Evolutionary conservation across 2,888 invertebrate genomes (phyloP), one percentile per base, ranked within the genome.

Genomic region (Falcaria lacertinaria): DNA sequence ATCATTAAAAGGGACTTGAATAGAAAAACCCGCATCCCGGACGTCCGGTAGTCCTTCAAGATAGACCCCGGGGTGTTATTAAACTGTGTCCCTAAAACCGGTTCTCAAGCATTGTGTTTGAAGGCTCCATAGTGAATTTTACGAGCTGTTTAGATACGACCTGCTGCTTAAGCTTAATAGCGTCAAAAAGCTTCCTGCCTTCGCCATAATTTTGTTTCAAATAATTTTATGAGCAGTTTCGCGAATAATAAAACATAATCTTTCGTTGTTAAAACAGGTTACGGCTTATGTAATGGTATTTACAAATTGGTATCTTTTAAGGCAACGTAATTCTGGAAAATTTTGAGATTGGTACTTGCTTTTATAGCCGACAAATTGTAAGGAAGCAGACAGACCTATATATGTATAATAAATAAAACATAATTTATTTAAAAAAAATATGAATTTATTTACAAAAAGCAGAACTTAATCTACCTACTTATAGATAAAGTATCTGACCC

Each of bases 1-100:
- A 37, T 37, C 22, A 19, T 37, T 14, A 22, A 37, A 22, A 28
- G 11, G 11, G 28, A 3, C 22, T 11, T 37, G 16, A 37, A 37
- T 37, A 37, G 37, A 25, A 37, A 25, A 14, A 4, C 37, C 22
- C 17, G 19, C 14, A 36, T 14, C 22, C 15, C 37, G 19, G 15
- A 19, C 37, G 22, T 19, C 19, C 22, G 37, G 22, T n/a, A 22
- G 37, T 16, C 37, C 37, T 37, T 37, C 37, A 37, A 37, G 37
- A 37, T 37, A 37, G 22, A 3, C 13, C 11, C 4, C 22, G 17
- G 37, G 14, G 22, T 22, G 22, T 37, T 37, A 37, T 37, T 37
- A 37, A 22, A 37, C 37, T 14, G 25, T 35, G 17, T 22, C 37
- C 15, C 22, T 37, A 22, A 15, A 37, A 14, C 13, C 1, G 15